Evolutionary conservation across 64 coral and sea anemone species (phyloP).

Genomic region (Porites lutea): DNA sequence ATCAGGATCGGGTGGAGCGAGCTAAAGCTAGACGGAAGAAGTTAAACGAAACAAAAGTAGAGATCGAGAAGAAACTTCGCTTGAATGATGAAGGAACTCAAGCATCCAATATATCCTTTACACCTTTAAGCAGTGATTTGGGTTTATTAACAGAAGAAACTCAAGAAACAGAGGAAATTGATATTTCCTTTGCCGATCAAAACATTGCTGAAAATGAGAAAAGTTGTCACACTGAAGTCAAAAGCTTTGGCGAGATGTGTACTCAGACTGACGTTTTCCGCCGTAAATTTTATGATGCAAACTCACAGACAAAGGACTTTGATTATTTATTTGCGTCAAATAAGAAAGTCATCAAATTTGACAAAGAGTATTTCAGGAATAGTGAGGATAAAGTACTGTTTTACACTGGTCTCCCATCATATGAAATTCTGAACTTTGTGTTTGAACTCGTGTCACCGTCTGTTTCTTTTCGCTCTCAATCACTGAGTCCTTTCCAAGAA

Average conservation of each 20-base stretch:
- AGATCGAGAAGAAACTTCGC: constrained; percentile 23
- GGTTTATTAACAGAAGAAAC: constrained; percentile 31
- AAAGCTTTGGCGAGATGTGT: too few species aligned
- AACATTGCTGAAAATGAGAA: neutral
- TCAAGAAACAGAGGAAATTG: constrained; percentile 7
- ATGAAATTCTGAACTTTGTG: neutral
- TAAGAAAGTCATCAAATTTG: neutral
- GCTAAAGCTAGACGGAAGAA: constrained; percentile 17
- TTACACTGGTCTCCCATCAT: constrained; percentile 28
- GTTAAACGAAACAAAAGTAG: neutral
- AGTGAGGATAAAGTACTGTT: constrained; percentile 29
- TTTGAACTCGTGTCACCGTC: constrained; percentile 25
- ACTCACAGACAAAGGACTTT: neutral
- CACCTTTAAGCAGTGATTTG: neutral
- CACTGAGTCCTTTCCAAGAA: constrained; percentile 51
- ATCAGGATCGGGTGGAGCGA: neutral
- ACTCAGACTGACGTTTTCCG: too few species aligned
- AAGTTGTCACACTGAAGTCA: neutral
- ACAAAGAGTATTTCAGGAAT: constrained; percentile 9
- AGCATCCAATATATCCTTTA: constrained; percentile 51
- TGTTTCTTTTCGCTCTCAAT: constrained; percentile 43
- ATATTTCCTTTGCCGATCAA: constrained; percentile 9
- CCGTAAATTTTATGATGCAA: too few species aligned
- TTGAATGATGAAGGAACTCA: constrained; percentile 55
- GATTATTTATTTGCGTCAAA: neutral